A percentile compares a stretch with the other conserved stretches of the same genome.
Evolutionary conservation across 2,797 vertebrate genomes (phyloP).

Genomic region (Phalanger gymnotis): DNA sequence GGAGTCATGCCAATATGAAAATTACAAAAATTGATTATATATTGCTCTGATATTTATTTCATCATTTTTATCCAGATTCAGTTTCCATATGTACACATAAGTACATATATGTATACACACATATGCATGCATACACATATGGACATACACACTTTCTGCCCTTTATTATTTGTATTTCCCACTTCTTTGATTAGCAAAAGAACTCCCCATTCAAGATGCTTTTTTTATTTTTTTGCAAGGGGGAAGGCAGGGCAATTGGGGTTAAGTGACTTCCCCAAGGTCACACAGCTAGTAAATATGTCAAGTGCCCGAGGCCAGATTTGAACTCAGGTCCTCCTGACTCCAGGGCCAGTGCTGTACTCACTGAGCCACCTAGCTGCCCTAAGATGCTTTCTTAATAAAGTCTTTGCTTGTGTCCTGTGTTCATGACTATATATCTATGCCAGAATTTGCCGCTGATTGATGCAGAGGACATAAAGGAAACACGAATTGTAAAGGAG

Average conservation of each 20-base stretch:
- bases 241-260: too few relatives aligned
- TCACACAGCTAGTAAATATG: too few relatives aligned
- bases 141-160: neutral
- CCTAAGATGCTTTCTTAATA: constrained; percentile 38
- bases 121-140: neutral
- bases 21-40: neutral
- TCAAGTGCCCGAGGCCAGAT: too few relatives aligned
- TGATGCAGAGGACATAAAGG: constrained; percentile 53
- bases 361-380: too few relatives aligned
- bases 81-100: neutral
- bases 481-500: constrained; percentile 72
- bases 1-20: neutral
- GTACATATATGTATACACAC: neutral
- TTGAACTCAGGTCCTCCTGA: too few relatives aligned
- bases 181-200: constrained; percentile 34
- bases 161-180: constrained; percentile 11
- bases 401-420: constrained; percentile 1
- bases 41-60: neutral
- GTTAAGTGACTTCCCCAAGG: too few relatives aligned
- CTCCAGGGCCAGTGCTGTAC: too few relatives aligned
- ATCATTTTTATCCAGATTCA: neutral
- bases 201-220: constrained; percentile 5
- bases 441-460: constrained; percentile 18
- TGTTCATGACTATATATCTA: constrained; percentile 8
- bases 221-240: too few relatives aligned